Evolutionary conservation across 2,797 vertebrate genomes (phyloP).

Genomic region (Leptodactylus fallax): DNA sequence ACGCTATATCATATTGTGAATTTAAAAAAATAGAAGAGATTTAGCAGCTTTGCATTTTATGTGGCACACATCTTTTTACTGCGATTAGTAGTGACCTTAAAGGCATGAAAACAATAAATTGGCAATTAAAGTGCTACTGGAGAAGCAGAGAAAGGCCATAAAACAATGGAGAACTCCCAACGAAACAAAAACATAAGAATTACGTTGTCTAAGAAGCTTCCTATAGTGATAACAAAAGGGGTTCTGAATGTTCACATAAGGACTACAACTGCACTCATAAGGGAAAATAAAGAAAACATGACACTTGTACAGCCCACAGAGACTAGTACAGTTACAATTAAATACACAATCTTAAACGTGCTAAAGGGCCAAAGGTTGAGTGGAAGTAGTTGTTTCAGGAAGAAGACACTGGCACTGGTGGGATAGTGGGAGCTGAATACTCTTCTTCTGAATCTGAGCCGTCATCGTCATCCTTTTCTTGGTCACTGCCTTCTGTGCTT

Average conservation of each 20-base stretch:
- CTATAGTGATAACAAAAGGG: constrained; percentile 68
- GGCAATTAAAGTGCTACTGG: constrained; percentile 74
- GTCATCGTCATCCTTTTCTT: constrained; percentile 91
- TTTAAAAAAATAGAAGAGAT: constrained; percentile 87
- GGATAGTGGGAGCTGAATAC: constrained; percentile 84
- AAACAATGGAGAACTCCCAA: constrained; percentile 70
- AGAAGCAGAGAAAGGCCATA: constrained; percentile 78
- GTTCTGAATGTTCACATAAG: constrained; percentile 72
- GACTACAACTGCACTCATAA: constrained; percentile 71
- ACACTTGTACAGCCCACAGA: constrained; percentile 82
- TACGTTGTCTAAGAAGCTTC: constrained; percentile 68
- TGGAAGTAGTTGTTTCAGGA: constrained; percentile 71
- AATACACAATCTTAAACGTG: constrained; percentile 84
- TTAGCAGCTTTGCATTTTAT: constrained; percentile 84
- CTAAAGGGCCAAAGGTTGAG: constrained; percentile 70
- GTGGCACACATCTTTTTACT: constrained; percentile 83
- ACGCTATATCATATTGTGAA: constrained; percentile 84
- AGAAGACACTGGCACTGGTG: constrained; percentile 68
- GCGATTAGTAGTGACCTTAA: constrained; percentile 85
- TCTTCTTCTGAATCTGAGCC: constrained; percentile 94
- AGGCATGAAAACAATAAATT: constrained; percentile 88
- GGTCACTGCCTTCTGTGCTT: constrained; percentile 95
- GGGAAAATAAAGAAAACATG: constrained; percentile 69
- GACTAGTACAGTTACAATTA: constrained; percentile 86
- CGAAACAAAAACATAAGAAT: constrained; percentile 70